Base-by-base conservation (phyloP, 2,888 invertebrate species). In the Lamproptera curius region DNA sequence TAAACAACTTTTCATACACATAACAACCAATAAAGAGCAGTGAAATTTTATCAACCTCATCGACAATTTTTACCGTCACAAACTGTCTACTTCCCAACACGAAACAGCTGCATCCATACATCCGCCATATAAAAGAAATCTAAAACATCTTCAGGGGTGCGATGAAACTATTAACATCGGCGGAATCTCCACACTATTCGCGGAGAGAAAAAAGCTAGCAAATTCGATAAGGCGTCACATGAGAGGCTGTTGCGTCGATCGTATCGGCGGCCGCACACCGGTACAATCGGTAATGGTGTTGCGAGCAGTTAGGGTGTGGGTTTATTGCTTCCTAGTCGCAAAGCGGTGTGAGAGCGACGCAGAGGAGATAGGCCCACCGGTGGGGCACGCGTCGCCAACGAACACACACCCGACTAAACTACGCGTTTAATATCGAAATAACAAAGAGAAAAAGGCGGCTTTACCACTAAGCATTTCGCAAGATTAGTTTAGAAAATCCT, bases 271-370 rank as follows among this genome's bases (percentile, higher is more conserved):
- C 70, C n/a, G n/a, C n/a, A 67, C 67, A 73, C 79, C 79, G 81
- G 78, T 83, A 83, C 78, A 80, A 80, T 81, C 79, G 76, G 84
- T 85, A 84, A 84, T 83, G 79, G 74, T 70, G 73, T 78, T 73
- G 73, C 78, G 74, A 77, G 82, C 83, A 81, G 86, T 82, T 82
- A 84, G 78, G 81, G 83, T 78, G 75, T 84, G 78, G 76, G 76
- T 80, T 85, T 85, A 86, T 85, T 85, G 72, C 85, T 85, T 86
- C 86, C 86, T 80, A 65, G 73, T 70, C 64, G 73, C n/a, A n/a
- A n/a, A n/a, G n/a, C n/a, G n/a, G 65, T 71, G 76, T 81, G 84
- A 73, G 80, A 85, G 77, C 76, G 73, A 67, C 67, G 79, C 82
- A 78, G 80, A 86, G 82, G 86, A 83, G 80, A 80, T 76, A 66